Base-by-base conservation (phyloP, 2,113 vertebrate species). In the Polypterus bichir region DNA sequence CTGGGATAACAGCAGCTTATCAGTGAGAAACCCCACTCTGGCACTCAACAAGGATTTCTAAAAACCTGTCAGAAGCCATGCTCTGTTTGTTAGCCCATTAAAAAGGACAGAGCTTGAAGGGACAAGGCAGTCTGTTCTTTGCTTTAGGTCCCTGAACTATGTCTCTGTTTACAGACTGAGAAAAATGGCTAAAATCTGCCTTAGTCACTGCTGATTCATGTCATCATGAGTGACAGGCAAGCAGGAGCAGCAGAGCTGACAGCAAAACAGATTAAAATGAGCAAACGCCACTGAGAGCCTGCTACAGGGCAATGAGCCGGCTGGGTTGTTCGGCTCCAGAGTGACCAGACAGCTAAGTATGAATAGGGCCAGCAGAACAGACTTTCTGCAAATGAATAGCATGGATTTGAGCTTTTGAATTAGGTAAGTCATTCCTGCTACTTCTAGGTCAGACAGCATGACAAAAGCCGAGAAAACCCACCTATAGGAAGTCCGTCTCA, bases 141-240 rank as follows among this genome's bases (percentile, higher is more conserved):
- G 74, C 75, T 74, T 54, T 49, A 67, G 62, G 73, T 64, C 65
- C 7, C 0, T 46, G 73, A 74, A 73, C 78, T 59, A 65, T 4
- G 49, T 63, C 70, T 74, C 63, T 69, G 79, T 73, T 83, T 73
- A 71, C 80, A 77, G 70, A 74, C 54, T 2, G 5, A 76, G 74
- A 69, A 75, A 76, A 82, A 81, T 47, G 71, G 66, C 79, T 79
- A 73, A 77, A 77, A 76, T 76, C 78, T 81, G 82, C 75, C 74
- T 66, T 65, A 67, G 69, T 69, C 81, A 46, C 71, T 71, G 76
- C 73, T 77, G 76, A 78, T 88, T 85, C 76, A 45, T 54, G 75
- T 84, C 81, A 84, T 59, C 59, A 4, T 79, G 85, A 86, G 76
- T 86, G 88, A 83, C 85, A 85, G 86, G 82, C 83, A 81, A 85